Base-by-base conservation (phyloP, 2,888 invertebrate genomes). In the Cotesia congregata region DNA sequence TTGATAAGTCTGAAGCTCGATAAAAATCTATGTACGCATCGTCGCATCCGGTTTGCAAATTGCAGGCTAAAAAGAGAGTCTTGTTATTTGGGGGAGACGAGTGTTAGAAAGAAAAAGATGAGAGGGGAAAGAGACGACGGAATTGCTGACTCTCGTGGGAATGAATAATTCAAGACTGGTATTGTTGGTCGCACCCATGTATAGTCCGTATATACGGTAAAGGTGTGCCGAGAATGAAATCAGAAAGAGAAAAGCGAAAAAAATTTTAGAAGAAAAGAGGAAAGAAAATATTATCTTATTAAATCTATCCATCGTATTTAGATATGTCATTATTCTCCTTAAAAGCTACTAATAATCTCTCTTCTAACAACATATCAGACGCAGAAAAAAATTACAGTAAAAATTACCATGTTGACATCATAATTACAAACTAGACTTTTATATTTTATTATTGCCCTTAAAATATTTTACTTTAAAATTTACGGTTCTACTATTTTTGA, bases 111-210 rank as follows among this genome's bases (percentile, higher is more conserved):
- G 40, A 41, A 62, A 12, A 39, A 17, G 40, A n/a, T 15, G 17
- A 15, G 77, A 75, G 76, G 78, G 75, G 79, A 77, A 79, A 74
- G 74, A 76, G 65, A 75, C 74, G 65, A 69, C 60, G 74, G 67
- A 72, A 71, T 80, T 79, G 79, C 80, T 84, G 84, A 81, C 84
- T 84, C 82, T 77, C 80, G 82, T 78, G 81, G 80, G 83, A 82
- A 87, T 87, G 87, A 87, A 87, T 87, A 85, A 87, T 87, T 87
- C 87, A 87, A 82, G 70, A 84, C 84, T 83, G 80, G 84, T 84
- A 86, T 87, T 86, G 86, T 86, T 86, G 84, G 86, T 86, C 87
- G 87, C 87, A 82, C 87, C 87, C 86, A 86, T 86, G 82, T 86
- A 84, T 83, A 83, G 78, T 80, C 82, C 79, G 80, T 83, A 82